These are phyloP conservation scores for Elymnias hypermnestra DNA, from an alignment of 1,140 invertebrate species.

Conservation along the genomic window DNA sequence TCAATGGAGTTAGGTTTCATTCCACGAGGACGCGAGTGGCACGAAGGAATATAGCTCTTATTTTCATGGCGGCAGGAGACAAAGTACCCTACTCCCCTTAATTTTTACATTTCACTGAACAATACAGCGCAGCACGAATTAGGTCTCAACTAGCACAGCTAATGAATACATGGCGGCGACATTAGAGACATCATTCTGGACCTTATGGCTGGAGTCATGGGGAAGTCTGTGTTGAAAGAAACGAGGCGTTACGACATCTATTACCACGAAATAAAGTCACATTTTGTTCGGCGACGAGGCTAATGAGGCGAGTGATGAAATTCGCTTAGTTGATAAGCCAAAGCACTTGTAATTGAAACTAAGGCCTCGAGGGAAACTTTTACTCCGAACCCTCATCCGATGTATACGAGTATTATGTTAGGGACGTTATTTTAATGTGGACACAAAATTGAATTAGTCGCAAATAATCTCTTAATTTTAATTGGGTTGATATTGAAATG, in stretches of 20 bases:
- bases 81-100: constrained; percentile 1
- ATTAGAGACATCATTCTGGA: constrained; percentile 16
- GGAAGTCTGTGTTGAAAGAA: background rate
- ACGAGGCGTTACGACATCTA: constrained; percentile 11
- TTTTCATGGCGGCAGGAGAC: background rate
- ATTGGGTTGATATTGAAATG: too few relatives aligned
- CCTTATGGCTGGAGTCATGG: constrained; percentile 5
- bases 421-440: too few relatives aligned
- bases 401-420: too few relatives aligned
- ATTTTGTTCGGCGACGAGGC: background rate
- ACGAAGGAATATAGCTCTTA: background rate
- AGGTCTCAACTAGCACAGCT: constrained; percentile 17
- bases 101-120: too few relatives aligned
- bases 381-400: background rate
- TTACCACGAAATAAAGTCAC: constrained; percentile 1
- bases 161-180: constrained; percentile 21
- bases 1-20: too few relatives aligned
- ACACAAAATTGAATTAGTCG: too few relatives aligned
- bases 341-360: constrained; percentile 20
- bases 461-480: too few relatives aligned
- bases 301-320: constrained; percentile 14
- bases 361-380: constrained; percentile 10
- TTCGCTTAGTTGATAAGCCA: constrained; percentile 17
- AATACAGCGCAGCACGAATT: constrained; percentile 8
- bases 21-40: too few relatives aligned